phyloP scores from a whole-genome alignment of 1,140 invertebrate genomes.

The Pseudomyrmex concolor region DNA sequence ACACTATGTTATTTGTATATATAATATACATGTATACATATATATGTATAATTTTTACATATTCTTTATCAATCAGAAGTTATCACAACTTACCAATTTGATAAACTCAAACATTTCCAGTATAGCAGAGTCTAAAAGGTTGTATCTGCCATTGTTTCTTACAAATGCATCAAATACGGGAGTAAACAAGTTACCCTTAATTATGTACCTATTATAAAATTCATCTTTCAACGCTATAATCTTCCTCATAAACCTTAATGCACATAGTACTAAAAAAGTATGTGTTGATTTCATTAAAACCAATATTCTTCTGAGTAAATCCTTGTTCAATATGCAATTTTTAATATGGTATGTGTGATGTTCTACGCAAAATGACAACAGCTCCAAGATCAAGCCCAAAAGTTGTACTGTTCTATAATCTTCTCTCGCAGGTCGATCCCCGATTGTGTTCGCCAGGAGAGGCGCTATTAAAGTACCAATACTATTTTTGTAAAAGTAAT shows the following conservation, averaged over 20 bases:
- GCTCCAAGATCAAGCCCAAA: slow-evolving; percentile 96
- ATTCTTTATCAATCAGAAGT: not conserved
- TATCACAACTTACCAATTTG: slow-evolving; percentile 88
- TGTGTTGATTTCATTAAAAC: slow-evolving; percentile 99
- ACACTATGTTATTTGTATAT: no score
- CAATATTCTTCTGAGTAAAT: slow-evolving; percentile 96
- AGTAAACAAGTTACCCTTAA: slow-evolving; percentile 97
- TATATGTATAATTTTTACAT: no score
- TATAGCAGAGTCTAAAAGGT: slow-evolving; percentile 99
- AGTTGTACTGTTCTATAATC: slow-evolving; percentile 98
- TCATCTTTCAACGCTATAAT: slow-evolving; percentile 99
- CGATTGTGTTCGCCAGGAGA: slow-evolving; percentile 94
- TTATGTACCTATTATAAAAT: slow-evolving; percentile 98
- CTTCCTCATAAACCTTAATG: slow-evolving; percentile 98
- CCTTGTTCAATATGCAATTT: slow-evolving; percentile 98
- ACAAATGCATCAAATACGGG: slow-evolving; percentile 98
- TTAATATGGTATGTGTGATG: slow-evolving; percentile 99
- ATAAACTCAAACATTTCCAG: slow-evolving; percentile 99
- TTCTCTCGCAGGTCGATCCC: slow-evolving; percentile 94
- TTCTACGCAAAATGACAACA: slow-evolving; percentile 99
- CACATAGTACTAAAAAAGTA: slow-evolving; percentile 98
- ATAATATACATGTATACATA: no score
- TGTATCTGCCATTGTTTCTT: slow-evolving; percentile 98
- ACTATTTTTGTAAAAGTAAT: slow-evolving; percentile 99
- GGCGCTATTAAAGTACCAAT: slow-evolving; percentile 97